A percentile compares a stretch with the other conserved stretches of the same genome.
Evolutionary conservation across 2,888 invertebrate genomes (phyloP).

Genomic region (Strigamia maritima): DNA sequence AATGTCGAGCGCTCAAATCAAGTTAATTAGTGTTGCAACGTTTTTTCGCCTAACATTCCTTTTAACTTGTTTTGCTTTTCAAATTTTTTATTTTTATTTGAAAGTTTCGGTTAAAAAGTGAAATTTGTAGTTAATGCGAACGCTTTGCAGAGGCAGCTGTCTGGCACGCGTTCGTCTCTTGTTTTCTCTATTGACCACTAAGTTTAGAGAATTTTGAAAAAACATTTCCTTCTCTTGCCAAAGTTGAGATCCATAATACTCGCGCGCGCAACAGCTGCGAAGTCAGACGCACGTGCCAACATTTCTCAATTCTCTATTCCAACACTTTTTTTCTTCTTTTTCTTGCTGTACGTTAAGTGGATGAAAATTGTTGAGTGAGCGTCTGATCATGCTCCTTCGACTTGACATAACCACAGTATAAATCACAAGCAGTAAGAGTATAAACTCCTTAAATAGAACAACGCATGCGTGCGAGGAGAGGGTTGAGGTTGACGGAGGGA

Average conservation of each 20-base stretch:
- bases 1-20: neutral
- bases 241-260: conserved; percentile 4
- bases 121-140: neutral
- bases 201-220: neutral
- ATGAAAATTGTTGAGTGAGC: neutral
- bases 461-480: neutral
- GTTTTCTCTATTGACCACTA: conserved; percentile 4
- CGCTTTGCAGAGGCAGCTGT: neutral
- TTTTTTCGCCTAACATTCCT: neutral
- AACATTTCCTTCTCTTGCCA: neutral
- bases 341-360: neutral
- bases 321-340: neutral
- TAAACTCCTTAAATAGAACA: neutral
- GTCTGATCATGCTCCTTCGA: neutral
- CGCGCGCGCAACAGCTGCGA: neutral
- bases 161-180: neutral
- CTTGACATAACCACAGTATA: conserved; percentile 4
- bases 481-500: neutral
- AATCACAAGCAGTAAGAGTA: neutral
- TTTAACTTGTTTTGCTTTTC: neutral
- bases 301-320: neutral
- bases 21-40: neutral
- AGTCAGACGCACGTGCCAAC: conserved; percentile 4
- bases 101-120: neutral
- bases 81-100: neutral